phyloP scores from a whole-genome alignment of 2,888 invertebrate genomes.

The Tinea pellionella region DNA sequence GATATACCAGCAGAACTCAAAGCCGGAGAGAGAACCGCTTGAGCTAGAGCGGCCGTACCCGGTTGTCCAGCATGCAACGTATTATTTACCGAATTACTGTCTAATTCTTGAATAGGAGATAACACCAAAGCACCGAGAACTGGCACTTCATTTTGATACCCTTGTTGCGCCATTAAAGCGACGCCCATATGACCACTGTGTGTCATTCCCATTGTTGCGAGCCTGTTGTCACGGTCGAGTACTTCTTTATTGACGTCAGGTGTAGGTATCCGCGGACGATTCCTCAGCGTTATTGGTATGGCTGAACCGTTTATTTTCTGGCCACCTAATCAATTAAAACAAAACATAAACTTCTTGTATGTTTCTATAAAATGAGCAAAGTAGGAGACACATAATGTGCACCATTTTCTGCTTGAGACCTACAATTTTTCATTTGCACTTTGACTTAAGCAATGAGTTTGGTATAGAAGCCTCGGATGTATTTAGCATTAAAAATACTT shows the following conservation, averaged over 20 bases:
- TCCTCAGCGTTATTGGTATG: constrained; percentile 75
- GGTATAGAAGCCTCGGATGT: too few relatives aligned
- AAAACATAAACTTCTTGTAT: too few relatives aligned
- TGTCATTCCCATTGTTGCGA: constrained; percentile 58
- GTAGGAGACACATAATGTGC: too few relatives aligned
- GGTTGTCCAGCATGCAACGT: constrained; percentile 79
- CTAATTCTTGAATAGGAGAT: constrained; percentile 87
- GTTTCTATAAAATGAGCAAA: too few relatives aligned
- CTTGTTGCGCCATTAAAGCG: constrained; percentile 75
- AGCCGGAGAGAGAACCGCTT: constrained; percentile 78
- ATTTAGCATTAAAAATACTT: constrained; percentile 20
- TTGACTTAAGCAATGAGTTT: too few relatives aligned
- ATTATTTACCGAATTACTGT: constrained; percentile 80
- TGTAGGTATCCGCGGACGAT: constrained; percentile 89
- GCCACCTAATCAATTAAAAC: constrained; percentile 53
- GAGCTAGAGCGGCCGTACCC: constrained; percentile 81
- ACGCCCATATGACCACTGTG: constrained; percentile 68
- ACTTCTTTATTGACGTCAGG: constrained; percentile 88
- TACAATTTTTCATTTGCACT: too few relatives aligned
- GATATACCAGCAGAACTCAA: constrained; percentile 53
- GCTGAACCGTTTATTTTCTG: constrained; percentile 77
- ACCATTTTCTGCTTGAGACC: too few relatives aligned
- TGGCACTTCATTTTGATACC: constrained; percentile 74
- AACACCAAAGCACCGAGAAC: constrained; percentile 81
- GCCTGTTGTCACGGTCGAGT: constrained; percentile 76